Conservation (phyloP, 1,140 invertebrate species). For the Musca vetustissima region DNA sequence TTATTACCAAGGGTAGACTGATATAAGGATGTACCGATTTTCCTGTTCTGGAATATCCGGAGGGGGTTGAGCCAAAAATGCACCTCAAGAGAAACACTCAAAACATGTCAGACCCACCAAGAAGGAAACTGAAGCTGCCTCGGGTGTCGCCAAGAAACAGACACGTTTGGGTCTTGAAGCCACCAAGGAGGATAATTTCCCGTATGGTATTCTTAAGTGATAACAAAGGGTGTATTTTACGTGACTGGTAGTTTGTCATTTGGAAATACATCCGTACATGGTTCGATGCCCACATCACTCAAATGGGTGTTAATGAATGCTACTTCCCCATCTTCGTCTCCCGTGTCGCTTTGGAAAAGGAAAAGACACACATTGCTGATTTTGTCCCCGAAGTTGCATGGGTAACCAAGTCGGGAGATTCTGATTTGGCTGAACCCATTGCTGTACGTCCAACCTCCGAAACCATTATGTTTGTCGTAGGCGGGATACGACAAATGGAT, state of each 20-base stretch:
- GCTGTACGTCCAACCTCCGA: constrained; percentile 98
- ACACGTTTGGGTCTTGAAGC: constrained; percentile 92
- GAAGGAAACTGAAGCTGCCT: constrained; percentile 30
- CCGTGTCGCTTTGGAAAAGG: constrained; percentile 83
- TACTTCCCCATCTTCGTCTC: constrained; percentile 99
- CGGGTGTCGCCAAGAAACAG: constrained; percentile 73
- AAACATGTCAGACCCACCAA: constrained; percentile 46
- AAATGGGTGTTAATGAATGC: constrained; percentile 92
- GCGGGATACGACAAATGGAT: constrained; percentile 98
- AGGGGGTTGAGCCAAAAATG: constrained; percentile 42
- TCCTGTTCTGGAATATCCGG: constrained; percentile 56
- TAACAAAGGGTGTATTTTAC: constrained; percentile 94
- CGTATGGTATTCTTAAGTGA: constrained; percentile 98
- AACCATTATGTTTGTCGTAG: constrained; percentile 99
- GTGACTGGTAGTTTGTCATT: constrained; percentile 95
- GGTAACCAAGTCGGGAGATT: constrained; percentile 95
- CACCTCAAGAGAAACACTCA: constrained; percentile 34
- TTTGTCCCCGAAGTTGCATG: constrained; percentile 99
- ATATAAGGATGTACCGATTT: constrained; percentile 75
- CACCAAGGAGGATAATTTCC: constrained; percentile 91
- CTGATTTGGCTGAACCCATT: constrained; percentile 95
- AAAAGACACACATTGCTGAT: constrained; percentile 96
- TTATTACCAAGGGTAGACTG: too few species aligned
- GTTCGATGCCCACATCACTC: constrained; percentile 89
- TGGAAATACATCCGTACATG: constrained; percentile 92